Percentiles rank a stretch among this genome's conserved stretches.
Conservation (phyloP, 2,888 invertebrate species). For the Sthenelais limicola region DNA sequence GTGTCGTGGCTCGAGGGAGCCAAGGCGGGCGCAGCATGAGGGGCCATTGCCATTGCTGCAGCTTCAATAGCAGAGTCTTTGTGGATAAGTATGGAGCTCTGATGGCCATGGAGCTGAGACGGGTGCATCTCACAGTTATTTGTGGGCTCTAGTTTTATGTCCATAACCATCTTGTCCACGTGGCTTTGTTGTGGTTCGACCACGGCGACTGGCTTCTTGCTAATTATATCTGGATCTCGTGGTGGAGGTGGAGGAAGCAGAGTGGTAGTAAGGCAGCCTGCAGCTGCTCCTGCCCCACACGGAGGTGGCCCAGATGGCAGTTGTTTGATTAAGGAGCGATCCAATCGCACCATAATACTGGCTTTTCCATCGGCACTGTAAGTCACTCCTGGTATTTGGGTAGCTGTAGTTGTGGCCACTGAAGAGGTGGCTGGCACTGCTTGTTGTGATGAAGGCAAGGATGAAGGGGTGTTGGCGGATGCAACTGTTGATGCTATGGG, state of each 20-base stretch:
- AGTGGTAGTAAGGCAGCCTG: neutral
- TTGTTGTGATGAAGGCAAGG: slow-evolving; percentile 6
- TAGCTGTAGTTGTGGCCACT: neutral
- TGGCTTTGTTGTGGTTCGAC: slow-evolving; percentile 31
- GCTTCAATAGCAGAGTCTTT: slow-evolving; percentile 9
- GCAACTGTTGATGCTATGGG: too few species aligned
- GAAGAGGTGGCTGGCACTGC: neutral
- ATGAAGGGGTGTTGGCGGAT: too few species aligned
- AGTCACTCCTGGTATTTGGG: neutral
- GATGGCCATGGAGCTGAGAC: neutral
- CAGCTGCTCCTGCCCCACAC: neutral
- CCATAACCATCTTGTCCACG: slow-evolving; percentile 9
- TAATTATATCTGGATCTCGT: neutral
- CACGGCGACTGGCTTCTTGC: slow-evolving; percentile 20
- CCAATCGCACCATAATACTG: slow-evolving; percentile 21
- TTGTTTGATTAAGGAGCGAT: slow-evolving; percentile 29
- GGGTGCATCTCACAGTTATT: neutral
- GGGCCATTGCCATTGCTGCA: slow-evolving; percentile 10
- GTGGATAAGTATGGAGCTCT: slow-evolving; percentile 1
- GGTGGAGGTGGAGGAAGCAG: slow-evolving; percentile 18
- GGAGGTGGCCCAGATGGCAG: neutral
- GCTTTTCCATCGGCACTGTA: slow-evolving; percentile 13
- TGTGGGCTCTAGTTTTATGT: slow-evolving; percentile 15
- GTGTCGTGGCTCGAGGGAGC: slow-evolving; percentile 4
- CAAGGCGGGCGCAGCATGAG: slow-evolving; percentile 16